A percentile compares a stretch with the other conserved stretches of the same genome.
phyloP scores from a whole-genome alignment of 2,888 invertebrate genomes.

The Schrankia costaestrigalis region DNA sequence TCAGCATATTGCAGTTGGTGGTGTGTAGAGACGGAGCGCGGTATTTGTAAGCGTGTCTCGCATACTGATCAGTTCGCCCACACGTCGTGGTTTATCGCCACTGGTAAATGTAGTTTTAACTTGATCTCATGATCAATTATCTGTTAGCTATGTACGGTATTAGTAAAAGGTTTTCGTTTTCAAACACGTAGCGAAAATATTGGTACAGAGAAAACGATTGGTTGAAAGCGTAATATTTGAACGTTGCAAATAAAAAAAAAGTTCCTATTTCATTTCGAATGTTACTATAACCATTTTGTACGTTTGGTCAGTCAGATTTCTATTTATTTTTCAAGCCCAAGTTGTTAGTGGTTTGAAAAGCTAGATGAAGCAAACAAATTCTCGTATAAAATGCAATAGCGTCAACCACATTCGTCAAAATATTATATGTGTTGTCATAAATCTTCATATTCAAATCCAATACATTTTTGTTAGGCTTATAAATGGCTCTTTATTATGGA shows the following conservation, averaged over 20 bases:
- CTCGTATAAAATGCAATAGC: constrained; percentile 16
- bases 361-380: constrained; percentile 13
- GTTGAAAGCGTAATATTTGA: constrained; percentile 9
- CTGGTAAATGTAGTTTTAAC: constrained; percentile 12
- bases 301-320: not conserved
- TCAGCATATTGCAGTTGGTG: constrained; percentile 69
- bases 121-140: constrained; percentile 16
- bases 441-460: constrained; percentile 16
- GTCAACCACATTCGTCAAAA: constrained; percentile 5
- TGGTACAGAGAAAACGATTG: constrained; percentile 13
- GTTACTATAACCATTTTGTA: constrained; percentile 1
- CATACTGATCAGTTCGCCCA: constrained; percentile 58
- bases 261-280: constrained; percentile 8
- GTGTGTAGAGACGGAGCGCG: constrained; percentile 47
- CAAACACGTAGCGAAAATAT: not conserved
- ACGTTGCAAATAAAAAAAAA: constrained; percentile 7
- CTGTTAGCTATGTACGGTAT: not conserved
- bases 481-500: not conserved
- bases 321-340: constrained; percentile 15
- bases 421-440: constrained; percentile 21
- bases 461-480: constrained; percentile 10
- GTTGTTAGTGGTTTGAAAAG: constrained; percentile 2
- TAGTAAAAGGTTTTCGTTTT: not conserved
- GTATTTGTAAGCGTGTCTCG: constrained; percentile 50
- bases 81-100: constrained; percentile 16